These are phyloP conservation scores for Philaethria dido DNA, from an alignment of 2,888 invertebrate genomes.

Conservation along the genomic window DNA sequence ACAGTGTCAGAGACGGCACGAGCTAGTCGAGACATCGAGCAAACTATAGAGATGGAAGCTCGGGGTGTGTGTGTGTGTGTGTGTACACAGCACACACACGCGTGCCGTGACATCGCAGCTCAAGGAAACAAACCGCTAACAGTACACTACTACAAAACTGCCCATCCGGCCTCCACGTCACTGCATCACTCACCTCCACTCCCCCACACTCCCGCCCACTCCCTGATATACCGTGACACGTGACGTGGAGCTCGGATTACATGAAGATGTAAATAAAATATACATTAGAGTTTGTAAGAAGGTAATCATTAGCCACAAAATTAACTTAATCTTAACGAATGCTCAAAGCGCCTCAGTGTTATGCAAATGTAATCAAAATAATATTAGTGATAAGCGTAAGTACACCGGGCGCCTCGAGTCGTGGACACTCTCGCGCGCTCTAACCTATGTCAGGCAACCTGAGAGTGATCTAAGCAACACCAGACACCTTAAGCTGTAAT, in stretches of 20 bases:
- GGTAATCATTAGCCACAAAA: constrained; percentile 42
- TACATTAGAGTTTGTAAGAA: constrained; percentile 40
- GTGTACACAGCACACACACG: constrained; percentile 40
- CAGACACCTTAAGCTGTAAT: constrained; percentile 55
- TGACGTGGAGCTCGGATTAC: constrained; percentile 33
- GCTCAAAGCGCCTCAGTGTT: constrained; percentile 39
- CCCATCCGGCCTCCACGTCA: constrained; percentile 29
- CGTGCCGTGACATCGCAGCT: constrained; percentile 51
- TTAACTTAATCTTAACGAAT: constrained; percentile 28
- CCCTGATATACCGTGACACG: neutral
- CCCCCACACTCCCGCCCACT: too few species aligned
- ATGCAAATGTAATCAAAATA: neutral
- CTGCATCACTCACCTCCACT: too few species aligned
- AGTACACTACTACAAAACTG: constrained; percentile 35
- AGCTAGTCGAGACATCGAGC: constrained; percentile 49
- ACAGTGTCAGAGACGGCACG: constrained; percentile 17
- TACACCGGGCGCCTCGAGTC: constrained; percentile 20
- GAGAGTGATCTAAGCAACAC: constrained; percentile 52
- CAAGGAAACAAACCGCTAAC: constrained; percentile 35
- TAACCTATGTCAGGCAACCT: constrained; percentile 49
- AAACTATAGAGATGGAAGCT: constrained; percentile 51
- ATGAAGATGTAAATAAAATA: constrained; percentile 37
- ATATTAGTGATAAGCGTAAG: constrained; percentile 18
- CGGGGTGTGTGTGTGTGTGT: constrained; percentile 49
- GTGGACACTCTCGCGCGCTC: constrained; percentile 17